Conservation (phyloP, 2,888 invertebrate genomes). For the Conus canariensis region DNA sequence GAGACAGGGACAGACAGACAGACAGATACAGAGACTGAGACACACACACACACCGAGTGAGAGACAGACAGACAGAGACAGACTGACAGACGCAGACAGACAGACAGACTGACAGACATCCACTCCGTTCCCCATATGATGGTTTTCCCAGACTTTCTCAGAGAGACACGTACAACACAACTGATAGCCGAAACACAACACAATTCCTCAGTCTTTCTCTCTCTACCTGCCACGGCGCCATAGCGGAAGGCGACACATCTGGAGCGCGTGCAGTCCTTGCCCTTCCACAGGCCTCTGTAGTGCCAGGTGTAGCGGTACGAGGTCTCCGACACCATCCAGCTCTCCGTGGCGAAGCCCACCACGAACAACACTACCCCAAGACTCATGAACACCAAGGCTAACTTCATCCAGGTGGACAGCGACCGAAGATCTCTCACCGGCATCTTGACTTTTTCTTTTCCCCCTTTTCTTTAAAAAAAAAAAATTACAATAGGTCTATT, state of each 20-base stretch:
- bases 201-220: no score
- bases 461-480: no score
- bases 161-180: no score
- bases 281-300: constrained; percentile 55
- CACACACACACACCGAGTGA: neutral
- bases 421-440: constrained; percentile 37
- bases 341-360: constrained; percentile 65
- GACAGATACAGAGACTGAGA: neutral
- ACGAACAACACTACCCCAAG: constrained; percentile 60
- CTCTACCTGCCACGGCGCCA: neutral
- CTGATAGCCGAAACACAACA: no score
- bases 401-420: constrained; percentile 58
- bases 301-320: neutral
- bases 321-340: constrained; percentile 57
- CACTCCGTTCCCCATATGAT: no score
- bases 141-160: no score
- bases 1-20: neutral
- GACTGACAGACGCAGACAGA: neutral
- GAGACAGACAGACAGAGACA: no score
- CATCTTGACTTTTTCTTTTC: constrained; percentile 13
- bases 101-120: neutral
- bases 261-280: constrained; percentile 12
- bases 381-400: constrained; percentile 53
- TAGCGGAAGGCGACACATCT: neutral
- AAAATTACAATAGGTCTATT: neutral